Evolutionary conservation across 2,113 vertebrate species (phyloP).

Genomic region (Diphyllodes magnificus): DNA sequence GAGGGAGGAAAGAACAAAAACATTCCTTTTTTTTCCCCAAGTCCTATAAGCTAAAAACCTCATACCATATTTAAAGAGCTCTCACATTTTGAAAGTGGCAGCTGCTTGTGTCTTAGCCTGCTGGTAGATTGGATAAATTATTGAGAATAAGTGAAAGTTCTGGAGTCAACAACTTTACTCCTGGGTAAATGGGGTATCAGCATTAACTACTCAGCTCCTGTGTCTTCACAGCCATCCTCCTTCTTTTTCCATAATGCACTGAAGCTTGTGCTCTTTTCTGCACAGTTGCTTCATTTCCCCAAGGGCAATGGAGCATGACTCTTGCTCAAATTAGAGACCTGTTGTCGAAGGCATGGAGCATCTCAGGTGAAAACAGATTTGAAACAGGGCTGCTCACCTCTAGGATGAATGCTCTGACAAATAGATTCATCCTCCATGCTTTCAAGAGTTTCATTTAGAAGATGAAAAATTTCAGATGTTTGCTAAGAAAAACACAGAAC

Average conservation of each 20-base stretch:
- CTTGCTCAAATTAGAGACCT: neutral
- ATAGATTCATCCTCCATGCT: neutral
- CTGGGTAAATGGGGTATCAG: neutral
- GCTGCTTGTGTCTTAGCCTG: neutral
- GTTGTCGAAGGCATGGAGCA: neutral
- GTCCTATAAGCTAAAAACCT: neutral
- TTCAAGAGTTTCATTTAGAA: neutral
- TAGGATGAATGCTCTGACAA: neutral
- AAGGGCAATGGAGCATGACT: neutral
- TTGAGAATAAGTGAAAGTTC: neutral
- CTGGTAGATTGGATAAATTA: neutral
- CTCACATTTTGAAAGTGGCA: neutral
- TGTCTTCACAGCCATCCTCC: neutral
- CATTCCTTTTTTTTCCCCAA: fast-evolving
- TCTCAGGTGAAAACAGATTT: neutral
- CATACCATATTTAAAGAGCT: neutral
- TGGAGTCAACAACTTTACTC: neutral
- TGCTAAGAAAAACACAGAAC: neutral
- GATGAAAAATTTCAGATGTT: neutral
- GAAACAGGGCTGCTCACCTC: neutral
- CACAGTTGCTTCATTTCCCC: neutral
- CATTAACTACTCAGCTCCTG: neutral
- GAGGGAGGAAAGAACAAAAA: neutral
- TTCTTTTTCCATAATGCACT: neutral
- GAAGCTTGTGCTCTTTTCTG: neutral